These are phyloP conservation scores for Tenthredo notha DNA, from an alignment of 2,888 invertebrate genomes.

Conservation along the genomic window DNA sequence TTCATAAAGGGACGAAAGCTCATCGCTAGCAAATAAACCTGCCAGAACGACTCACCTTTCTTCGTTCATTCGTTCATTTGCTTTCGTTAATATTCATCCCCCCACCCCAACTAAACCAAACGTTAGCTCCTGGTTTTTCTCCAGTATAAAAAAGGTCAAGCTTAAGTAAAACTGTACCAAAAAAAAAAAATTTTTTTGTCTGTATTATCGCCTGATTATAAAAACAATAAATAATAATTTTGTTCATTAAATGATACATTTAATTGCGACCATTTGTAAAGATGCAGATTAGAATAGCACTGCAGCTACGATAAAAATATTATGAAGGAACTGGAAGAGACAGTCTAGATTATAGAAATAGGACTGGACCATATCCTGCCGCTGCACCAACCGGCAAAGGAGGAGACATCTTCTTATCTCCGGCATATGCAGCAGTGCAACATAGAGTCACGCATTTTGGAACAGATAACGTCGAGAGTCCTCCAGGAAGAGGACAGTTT, in stretches of 20 bases:
- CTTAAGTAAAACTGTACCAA: background rate
- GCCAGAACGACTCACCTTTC: slow-evolving; percentile 42
- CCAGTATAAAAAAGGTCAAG: background rate
- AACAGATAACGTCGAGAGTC: slow-evolving; percentile 23
- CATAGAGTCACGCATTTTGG: slow-evolving; percentile 47
- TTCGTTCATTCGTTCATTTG: slow-evolving; percentile 23
- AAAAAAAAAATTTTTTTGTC: background rate
- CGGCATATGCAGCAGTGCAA: background rate
- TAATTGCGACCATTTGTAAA: too few species aligned
- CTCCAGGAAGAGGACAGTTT: background rate
- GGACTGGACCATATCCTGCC: background rate
- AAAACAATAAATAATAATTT: background rate
- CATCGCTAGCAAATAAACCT: slow-evolving; percentile 44
- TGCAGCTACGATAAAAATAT: background rate
- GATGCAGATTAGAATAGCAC: background rate
- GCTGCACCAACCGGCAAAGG: background rate
- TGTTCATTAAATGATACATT: background rate
- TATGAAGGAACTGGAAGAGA: background rate
- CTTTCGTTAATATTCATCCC: slow-evolving; percentile 34
- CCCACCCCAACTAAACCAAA: background rate
- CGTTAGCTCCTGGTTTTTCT: background rate
- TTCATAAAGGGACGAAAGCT: slow-evolving; percentile 45
- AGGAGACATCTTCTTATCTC: slow-evolving; percentile 21
- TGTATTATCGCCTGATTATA: too few species aligned
- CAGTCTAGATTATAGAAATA: background rate